phyloP scores from a whole-genome alignment of 2,888 invertebrate genomes.

The Caenorhabditis virilis region DNA sequence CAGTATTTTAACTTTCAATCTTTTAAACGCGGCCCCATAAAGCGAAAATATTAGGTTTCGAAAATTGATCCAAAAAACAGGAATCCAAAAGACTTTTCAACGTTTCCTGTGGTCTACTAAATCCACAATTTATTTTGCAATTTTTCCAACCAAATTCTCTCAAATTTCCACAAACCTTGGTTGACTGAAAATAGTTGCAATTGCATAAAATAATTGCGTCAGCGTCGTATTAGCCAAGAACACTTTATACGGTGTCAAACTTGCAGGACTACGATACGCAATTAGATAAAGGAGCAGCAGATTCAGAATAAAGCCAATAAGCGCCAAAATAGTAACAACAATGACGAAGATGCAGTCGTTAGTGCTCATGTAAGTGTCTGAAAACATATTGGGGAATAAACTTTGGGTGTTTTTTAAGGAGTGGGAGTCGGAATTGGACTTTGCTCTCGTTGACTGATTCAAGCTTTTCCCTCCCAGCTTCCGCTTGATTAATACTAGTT shows the following conservation, averaged over 20 bases:
- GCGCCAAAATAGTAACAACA: slow-evolving; percentile 7
- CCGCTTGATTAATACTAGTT: background rate
- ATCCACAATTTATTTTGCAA: too few relatives aligned
- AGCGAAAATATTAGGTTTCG: too few relatives aligned
- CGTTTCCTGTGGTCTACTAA: too few relatives aligned
- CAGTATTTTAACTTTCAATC: too few relatives aligned
- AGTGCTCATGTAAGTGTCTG: slow-evolving; percentile 28
- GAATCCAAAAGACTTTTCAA: too few relatives aligned
- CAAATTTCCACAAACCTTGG: too few relatives aligned
- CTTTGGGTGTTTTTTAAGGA: too few relatives aligned
- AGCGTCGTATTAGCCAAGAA: slow-evolving; percentile 33
- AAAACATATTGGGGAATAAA: background rate
- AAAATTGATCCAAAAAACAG: too few relatives aligned
- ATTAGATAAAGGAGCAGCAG: slow-evolving; percentile 19
- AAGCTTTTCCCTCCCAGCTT: background rate
- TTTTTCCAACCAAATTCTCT: too few relatives aligned
- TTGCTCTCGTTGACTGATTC: background rate
- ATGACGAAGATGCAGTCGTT: slow-evolving; percentile 13
- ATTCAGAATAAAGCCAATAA: slow-evolving; percentile 21
- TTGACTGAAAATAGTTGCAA: slow-evolving; percentile 11
- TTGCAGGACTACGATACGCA: slow-evolving; percentile 19
- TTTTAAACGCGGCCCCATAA: too few relatives aligned
- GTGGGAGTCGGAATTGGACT: too few relatives aligned
- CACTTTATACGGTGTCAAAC: slow-evolving; percentile 25
- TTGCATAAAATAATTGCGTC: slow-evolving; percentile 19